These are phyloP conservation scores for Eudasyphora cyanicolor DNA, from an alignment of 2,888 invertebrate genomes.

Conservation along the genomic window DNA sequence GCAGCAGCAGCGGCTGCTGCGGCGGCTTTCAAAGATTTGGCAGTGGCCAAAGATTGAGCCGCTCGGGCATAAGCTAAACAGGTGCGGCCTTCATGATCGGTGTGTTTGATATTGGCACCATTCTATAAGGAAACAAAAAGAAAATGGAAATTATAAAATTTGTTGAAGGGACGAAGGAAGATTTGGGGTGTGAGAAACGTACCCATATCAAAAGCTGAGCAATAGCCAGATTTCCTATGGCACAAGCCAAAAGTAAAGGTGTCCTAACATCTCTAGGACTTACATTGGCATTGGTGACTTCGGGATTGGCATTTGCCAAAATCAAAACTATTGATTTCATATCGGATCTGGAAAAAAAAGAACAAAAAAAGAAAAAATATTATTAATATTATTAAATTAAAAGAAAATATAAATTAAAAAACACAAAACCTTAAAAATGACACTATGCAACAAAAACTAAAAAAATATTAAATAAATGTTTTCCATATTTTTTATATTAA, in stretches of 20 bases:
- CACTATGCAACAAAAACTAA: too few species aligned
- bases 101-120: constrained; percentile 94
- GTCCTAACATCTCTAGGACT: constrained; percentile 89
- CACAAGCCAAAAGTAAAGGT: constrained; percentile 93
- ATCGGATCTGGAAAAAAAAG: constrained; percentile 82
- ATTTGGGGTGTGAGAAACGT: too few species aligned
- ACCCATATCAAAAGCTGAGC: constrained; percentile 97
- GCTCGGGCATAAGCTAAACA: constrained; percentile 90
- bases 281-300: constrained; percentile 89
- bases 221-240: constrained; percentile 92
- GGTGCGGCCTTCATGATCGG: constrained; percentile 92
- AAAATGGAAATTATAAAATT: background rate
- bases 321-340: constrained; percentile 85
- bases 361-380: constrained; percentile 15
- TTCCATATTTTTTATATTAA: too few species aligned
- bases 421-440: too few species aligned
- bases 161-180: too few species aligned
- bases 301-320: constrained; percentile 84
- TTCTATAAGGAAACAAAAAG: constrained; percentile 83
- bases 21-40: constrained; percentile 80
- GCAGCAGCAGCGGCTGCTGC: constrained; percentile 72
- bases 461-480: too few species aligned
- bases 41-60: constrained; percentile 84
- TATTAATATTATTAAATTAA: background rate
- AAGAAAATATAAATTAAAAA: background rate